Conservation (phyloP, 1,140 invertebrate genomes). For the Drosophila pachea region DNA sequence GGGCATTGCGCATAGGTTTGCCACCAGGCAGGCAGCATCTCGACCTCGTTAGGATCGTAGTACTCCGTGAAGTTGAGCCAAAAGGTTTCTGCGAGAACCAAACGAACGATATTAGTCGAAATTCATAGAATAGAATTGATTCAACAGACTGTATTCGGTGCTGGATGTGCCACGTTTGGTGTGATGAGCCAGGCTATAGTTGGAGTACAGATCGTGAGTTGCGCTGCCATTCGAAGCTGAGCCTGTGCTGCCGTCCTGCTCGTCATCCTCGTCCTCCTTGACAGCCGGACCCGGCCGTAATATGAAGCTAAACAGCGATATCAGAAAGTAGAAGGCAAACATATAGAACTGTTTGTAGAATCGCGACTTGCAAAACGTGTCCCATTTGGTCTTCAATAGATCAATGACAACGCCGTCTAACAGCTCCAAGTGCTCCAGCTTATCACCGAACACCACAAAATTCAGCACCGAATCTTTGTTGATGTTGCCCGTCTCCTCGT, state of each 20-base stretch:
- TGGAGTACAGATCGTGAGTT: conserved; percentile 45
- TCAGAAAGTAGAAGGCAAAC: conserved; percentile 92
- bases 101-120: neutral
- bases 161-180: conserved; percentile 48
- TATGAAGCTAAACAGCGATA: conserved; percentile 92
- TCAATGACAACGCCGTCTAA: conserved; percentile 97
- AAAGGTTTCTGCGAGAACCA: conserved; percentile 62
- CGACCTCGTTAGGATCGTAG: conserved; percentile 69
- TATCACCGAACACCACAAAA: conserved; percentile 98
- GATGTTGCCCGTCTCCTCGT: conserved; percentile 92
- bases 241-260: conserved; percentile 33
- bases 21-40: conserved; percentile 72
- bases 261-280: conserved; percentile 66
- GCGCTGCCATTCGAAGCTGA: conserved; percentile 32
- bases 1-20: conserved; percentile 76
- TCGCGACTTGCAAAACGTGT: conserved; percentile 96
- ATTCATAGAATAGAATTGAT: neutral
- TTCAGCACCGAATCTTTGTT: conserved; percentile 96
- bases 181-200: conserved; percentile 31
- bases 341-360: conserved; percentile 95
- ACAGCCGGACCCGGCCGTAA: conserved; percentile 87
- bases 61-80: conserved; percentile 78
- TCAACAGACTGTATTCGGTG: conserved; percentile 56
- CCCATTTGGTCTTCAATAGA: conserved; percentile 98
- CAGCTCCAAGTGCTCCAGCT: conserved; percentile 95